These are phyloP conservation scores for Eilema sororculum DNA, from an alignment of 2,888 invertebrate genomes.

Conservation along the genomic window DNA sequence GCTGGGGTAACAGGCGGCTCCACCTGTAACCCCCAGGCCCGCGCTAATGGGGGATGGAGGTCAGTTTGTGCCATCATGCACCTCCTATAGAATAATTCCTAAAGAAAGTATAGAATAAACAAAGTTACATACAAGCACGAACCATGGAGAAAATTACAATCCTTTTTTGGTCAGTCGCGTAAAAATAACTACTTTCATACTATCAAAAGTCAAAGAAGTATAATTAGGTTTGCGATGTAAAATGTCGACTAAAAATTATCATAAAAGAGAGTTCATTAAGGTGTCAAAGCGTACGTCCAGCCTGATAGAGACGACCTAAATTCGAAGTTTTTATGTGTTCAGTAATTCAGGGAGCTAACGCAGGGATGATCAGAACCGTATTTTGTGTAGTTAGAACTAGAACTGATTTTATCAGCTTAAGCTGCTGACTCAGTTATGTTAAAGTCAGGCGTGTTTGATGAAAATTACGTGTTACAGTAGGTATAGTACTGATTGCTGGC, in stretches of 20 bases:
- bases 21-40: too few species aligned
- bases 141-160: neutral
- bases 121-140: neutral
- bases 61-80: too few species aligned
- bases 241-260: neutral
- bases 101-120: too few species aligned
- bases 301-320: slow-evolving; percentile 19
- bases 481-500: too few species aligned
- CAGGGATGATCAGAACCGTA: slow-evolving; percentile 21
- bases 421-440: neutral
- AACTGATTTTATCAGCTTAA: slow-evolving; percentile 11
- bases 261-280: slow-evolving; percentile 33
- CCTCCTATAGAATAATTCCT: too few species aligned
- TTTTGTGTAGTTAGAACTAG: slow-evolving; percentile 22
- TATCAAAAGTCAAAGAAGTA: neutral
- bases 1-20: too few species aligned
- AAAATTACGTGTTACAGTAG: too few species aligned
- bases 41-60: too few species aligned
- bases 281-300: slow-evolving; percentile 21
- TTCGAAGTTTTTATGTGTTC: slow-evolving; percentile 24
- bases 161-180: neutral
- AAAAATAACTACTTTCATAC: too few species aligned
- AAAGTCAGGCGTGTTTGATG: too few species aligned
- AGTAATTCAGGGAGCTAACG: slow-evolving; percentile 9
- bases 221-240: neutral